A percentile compares a stretch with the other conserved stretches of the same genome.
phyloP scores from a whole-genome alignment of 2,797 vertebrate species.

The Sebastes diaconus region DNA sequence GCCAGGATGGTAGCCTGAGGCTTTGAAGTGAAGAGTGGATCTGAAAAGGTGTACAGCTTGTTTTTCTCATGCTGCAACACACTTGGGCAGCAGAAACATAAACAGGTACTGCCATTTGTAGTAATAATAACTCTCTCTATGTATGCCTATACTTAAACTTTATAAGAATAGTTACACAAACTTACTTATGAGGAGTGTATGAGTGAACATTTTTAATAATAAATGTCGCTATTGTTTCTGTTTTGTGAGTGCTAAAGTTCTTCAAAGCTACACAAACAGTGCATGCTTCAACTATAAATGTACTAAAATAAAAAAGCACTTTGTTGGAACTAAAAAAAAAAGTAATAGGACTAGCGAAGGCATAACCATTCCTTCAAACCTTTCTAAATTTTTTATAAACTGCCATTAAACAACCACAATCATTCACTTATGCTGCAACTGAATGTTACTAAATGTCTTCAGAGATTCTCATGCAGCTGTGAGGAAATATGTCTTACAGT shows the following conservation, averaged over 20 bases:
- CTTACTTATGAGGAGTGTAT: background rate
- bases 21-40: constrained; percentile 73
- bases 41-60: constrained; percentile 49
- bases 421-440: background rate
- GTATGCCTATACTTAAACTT: background rate
- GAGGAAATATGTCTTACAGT: constrained; percentile 20
- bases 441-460: constrained; percentile 12
- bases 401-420: constrained; percentile 15
- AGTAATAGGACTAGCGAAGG: background rate
- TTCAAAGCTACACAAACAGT: background rate
- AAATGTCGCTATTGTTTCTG: background rate
- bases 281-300: background rate
- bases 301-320: background rate
- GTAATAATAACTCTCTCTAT: background rate
- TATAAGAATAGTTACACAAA: background rate
- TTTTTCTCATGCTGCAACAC: constrained; percentile 31
- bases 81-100: constrained; percentile 1
- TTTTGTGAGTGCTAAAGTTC: background rate
- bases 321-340: background rate
- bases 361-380: background rate
- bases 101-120: background rate
- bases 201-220: constrained; percentile 1
- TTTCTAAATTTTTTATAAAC: background rate
- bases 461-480: background rate
- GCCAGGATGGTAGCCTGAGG: constrained; percentile 51